These are phyloP conservation scores for Nannospalax galili DNA, from an alignment of 2,113 vertebrate species.

Conservation along the genomic window DNA sequence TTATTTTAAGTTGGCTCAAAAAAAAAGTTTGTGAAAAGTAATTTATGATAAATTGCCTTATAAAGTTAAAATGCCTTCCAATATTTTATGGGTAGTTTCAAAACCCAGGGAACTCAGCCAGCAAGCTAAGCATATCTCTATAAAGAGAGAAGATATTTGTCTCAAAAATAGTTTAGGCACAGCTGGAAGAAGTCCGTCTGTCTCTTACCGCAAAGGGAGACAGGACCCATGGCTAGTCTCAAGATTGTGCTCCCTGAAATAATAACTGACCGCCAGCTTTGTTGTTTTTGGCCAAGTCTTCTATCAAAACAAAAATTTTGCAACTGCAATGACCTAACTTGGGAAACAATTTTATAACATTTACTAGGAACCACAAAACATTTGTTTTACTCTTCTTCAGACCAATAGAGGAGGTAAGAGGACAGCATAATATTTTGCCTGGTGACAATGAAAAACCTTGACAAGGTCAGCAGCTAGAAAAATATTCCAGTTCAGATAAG, in stretches of 20 bases:
- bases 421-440: slow-evolving; percentile 34
- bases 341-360: slow-evolving; percentile 75
- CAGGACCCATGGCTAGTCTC: slow-evolving; percentile 26
- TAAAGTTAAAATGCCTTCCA: slow-evolving; percentile 65
- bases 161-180: slow-evolving; percentile 47
- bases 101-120: slow-evolving; percentile 47
- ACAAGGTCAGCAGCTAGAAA: background rate
- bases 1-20: slow-evolving; percentile 52
- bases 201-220: slow-evolving; percentile 41
- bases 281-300: slow-evolving; percentile 67
- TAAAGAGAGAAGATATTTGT: slow-evolving; percentile 41
- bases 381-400: slow-evolving; percentile 63
- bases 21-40: slow-evolving; percentile 68
- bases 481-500: slow-evolving; percentile 64
- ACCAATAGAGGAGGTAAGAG: background rate
- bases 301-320: slow-evolving; percentile 69
- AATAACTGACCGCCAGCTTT: slow-evolving; percentile 51
- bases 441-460: slow-evolving; percentile 53
- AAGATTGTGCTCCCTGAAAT: slow-evolving; percentile 23
- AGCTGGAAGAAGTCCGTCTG: slow-evolving; percentile 43
- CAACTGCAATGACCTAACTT: slow-evolving; percentile 73
- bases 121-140: slow-evolving; percentile 54
- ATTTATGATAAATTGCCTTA: slow-evolving; percentile 65
- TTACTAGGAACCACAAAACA: slow-evolving; percentile 69
- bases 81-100: slow-evolving; percentile 41